Conservation (phyloP, 2,888 invertebrate genomes). For the Eupsilia transversa region DNA sequence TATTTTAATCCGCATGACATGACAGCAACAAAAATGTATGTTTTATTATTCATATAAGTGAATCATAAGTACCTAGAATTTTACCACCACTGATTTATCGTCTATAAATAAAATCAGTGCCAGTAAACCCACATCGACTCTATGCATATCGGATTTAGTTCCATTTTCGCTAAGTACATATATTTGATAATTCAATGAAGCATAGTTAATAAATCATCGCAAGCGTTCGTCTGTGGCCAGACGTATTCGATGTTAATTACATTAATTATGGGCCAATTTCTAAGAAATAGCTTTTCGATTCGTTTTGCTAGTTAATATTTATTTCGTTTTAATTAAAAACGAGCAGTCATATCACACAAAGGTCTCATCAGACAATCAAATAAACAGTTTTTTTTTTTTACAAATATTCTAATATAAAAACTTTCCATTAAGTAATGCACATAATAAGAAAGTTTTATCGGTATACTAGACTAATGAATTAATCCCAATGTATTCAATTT, state of each 20-base stretch:
- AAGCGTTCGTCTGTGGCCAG: slow-evolving; percentile 12
- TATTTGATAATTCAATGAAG: slow-evolving; percentile 31
- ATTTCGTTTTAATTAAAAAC: slow-evolving; percentile 15
- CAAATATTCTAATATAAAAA: not conserved
- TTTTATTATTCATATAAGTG: not conserved
- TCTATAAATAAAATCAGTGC: not conserved
- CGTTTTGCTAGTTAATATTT: slow-evolving; percentile 15
- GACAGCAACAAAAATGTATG: not conserved
- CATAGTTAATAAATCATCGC: slow-evolving; percentile 8
- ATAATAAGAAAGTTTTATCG: not conserved
- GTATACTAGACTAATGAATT: not conserved
- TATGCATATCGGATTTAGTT: slow-evolving; percentile 11
- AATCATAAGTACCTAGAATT: not conserved
- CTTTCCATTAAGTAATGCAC: not conserved
- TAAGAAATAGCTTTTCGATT: slow-evolving; percentile 5
- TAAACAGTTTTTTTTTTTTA: not conserved
- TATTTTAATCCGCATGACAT: not conserved
- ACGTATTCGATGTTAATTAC: not conserved
- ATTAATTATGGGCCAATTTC: slow-evolving; percentile 21
- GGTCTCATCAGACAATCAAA: not conserved
- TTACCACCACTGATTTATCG: not conserved
- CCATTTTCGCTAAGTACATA: not conserved
- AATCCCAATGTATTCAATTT: not conserved
- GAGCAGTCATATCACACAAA: not conserved
- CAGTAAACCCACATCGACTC: not conserved